Evolutionary conservation across 2,797 vertebrate species (phyloP).

Genomic region (Monodelphis domestica): DNA sequence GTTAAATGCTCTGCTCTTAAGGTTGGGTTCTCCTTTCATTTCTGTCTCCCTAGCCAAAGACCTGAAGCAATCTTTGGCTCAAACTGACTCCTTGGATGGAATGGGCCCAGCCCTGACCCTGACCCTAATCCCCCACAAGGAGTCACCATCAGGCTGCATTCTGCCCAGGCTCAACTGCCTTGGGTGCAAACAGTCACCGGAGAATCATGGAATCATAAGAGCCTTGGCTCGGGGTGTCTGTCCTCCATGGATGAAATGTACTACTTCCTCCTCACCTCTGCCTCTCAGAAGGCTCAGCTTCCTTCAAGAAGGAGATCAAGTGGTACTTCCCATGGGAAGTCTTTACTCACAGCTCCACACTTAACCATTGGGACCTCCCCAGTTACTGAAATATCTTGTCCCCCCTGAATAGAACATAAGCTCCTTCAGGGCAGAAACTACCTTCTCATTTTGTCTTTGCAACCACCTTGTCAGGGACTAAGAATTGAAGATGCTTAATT

Average conservation of each 20-base stretch:
- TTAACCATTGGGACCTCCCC: background rate
- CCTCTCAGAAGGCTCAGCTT: background rate
- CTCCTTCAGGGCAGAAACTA: background rate
- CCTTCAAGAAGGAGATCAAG: background rate
- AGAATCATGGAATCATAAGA: background rate
- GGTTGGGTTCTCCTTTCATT: background rate
- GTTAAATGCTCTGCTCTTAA: background rate
- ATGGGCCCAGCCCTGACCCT: background rate
- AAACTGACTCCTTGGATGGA: background rate
- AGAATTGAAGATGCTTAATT: background rate
- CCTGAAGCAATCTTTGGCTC: background rate
- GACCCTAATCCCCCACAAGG: background rate
- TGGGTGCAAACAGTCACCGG: background rate
- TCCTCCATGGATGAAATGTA: background rate
- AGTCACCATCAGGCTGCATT: background rate
- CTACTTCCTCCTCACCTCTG: background rate
- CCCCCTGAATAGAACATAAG: background rate
- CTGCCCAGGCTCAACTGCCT: background rate
- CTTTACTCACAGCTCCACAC: background rate
- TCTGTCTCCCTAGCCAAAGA: background rate
- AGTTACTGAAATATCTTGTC: background rate
- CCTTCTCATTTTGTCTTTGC: background rate
- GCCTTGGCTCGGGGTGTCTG: background rate
- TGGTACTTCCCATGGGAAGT: background rate
- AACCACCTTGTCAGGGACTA: background rate